Percentiles rank a stretch among this genome's conserved stretches.
Conservation (phyloP, 2,888 invertebrate species). For the Fragum whitleyi region DNA sequence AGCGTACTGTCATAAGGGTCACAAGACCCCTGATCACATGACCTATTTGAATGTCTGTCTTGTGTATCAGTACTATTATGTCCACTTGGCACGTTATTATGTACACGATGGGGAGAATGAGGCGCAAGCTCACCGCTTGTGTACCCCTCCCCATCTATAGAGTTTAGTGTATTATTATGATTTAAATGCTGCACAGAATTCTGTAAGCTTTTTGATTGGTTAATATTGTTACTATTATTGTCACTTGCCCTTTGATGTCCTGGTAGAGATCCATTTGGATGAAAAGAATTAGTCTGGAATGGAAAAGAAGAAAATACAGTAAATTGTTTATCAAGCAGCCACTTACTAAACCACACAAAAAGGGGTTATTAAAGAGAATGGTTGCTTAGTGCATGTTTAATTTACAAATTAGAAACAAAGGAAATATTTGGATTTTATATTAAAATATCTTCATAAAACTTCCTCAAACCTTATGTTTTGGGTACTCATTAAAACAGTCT, state of each 20-base stretch:
- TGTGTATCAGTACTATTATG: slow-evolving; percentile 69
- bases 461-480: too few species aligned
- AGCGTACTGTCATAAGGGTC: slow-evolving; percentile 72
- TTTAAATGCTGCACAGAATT: slow-evolving; percentile 65
- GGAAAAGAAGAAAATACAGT: slow-evolving; percentile 18
- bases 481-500: too few species aligned
- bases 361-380: too few species aligned
- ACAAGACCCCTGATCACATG: slow-evolving; percentile 67
- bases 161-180: slow-evolving; percentile 47
- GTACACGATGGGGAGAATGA: slow-evolving; percentile 56
- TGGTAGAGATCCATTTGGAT: slow-evolving; percentile 72
- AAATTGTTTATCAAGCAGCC: not conserved
- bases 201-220: slow-evolving; percentile 69
- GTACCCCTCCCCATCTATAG: slow-evolving; percentile 62
- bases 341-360: not conserved
- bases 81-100: slow-evolving; percentile 68
- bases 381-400: too few species aligned
- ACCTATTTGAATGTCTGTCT: slow-evolving; percentile 67
- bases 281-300: slow-evolving; percentile 65
- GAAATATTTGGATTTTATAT: not conserved
- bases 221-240: slow-evolving; percentile 78
- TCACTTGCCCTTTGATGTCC: slow-evolving; percentile 73
- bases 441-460: not conserved
- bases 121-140: slow-evolving; percentile 66
- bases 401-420: not conserved